A percentile compares a stretch with the other conserved stretches of the same genome.
These are phyloP conservation scores for Nothocercus nigrocapillus DNA, from an alignment of 2,113 vertebrate species.

Conservation along the genomic window DNA sequence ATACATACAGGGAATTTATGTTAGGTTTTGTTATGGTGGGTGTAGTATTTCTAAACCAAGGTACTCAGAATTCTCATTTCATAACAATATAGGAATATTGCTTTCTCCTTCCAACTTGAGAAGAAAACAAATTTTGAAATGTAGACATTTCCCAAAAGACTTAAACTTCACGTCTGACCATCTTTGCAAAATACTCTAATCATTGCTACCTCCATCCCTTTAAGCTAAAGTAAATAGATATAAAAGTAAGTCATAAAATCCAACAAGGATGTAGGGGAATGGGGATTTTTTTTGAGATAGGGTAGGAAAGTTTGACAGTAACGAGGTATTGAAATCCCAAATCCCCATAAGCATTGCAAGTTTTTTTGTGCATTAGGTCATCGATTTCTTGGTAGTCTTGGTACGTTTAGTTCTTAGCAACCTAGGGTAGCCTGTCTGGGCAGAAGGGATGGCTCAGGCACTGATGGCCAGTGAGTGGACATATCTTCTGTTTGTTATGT, in stretches of 20 bases:
- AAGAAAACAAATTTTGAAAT: background rate
- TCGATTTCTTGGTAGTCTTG: background rate
- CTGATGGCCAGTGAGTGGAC: background rate
- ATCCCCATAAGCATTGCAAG: background rate
- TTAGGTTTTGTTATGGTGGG: background rate
- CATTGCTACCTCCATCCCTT: background rate
- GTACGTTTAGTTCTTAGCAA: too few species aligned
- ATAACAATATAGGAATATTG: background rate
- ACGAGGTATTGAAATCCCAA: background rate
- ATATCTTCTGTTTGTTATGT: background rate
- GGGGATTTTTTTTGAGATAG: background rate
- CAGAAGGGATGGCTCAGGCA: background rate
- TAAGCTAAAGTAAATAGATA: background rate
- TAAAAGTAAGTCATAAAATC: background rate
- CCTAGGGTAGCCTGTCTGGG: too few species aligned
- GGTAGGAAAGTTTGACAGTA: background rate
- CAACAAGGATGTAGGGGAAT: background rate
- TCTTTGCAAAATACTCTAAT: background rate
- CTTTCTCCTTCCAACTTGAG: background rate
- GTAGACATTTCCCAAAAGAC: background rate
- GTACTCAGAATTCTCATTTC: background rate
- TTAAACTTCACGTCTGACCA: background rate
- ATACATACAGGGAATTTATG: too few species aligned
- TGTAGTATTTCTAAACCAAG: background rate
- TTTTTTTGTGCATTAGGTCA: background rate